Conservation (phyloP, 92 coral and sea anemone genomes). For the Bergia puertoricense region DNA sequence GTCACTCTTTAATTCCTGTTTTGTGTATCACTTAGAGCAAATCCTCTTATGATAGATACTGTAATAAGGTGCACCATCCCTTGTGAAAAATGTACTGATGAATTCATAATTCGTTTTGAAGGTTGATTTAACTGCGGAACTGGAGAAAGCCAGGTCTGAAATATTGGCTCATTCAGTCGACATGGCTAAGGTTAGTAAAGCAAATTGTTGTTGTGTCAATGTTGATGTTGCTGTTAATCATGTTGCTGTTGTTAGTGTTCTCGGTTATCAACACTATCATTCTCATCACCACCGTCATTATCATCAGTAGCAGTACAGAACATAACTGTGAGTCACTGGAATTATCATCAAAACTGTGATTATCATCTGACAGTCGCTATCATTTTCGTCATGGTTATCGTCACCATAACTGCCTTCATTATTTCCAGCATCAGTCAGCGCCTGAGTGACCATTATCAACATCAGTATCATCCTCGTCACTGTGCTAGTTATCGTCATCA, state of each 20-base stretch:
- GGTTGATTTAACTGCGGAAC: slow-evolving; percentile 82
- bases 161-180: slow-evolving; percentile 74
- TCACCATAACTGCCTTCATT: not conserved
- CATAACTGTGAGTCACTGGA: not conserved
- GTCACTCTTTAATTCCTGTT: no score
- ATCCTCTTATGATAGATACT: not conserved
- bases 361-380: not conserved
- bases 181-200: slow-evolving; percentile 67
- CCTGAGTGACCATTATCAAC: not conserved
- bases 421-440: not conserved
- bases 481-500: no score
- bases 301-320: not conserved
- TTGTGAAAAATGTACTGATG: not conserved
- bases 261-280: not conserved
- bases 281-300: not conserved
- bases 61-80: no score
- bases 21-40: no score
- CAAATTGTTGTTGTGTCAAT: no score
- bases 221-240: not conserved
- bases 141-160: slow-evolving; percentile 84
- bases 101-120: slow-evolving; percentile 14
- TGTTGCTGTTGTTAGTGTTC: not conserved
- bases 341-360: not conserved
- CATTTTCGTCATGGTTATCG: not conserved
- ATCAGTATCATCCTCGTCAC: not conserved